Conservation (phyloP, 1,140 invertebrate species). For the Heliconius himera region DNA sequence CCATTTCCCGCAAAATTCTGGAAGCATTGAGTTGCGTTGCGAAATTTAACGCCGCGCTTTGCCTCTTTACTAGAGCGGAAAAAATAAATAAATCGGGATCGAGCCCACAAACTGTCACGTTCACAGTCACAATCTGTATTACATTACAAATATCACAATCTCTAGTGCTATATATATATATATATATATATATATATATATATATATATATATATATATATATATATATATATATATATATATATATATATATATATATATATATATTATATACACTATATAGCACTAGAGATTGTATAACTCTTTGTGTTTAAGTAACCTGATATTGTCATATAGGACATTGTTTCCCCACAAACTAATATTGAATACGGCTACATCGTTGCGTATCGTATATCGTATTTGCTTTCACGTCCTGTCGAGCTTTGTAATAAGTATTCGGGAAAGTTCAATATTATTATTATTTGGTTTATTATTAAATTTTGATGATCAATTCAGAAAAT, state of each 20-base stretch:
- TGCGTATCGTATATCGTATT: background rate
- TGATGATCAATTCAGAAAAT: too few species aligned
- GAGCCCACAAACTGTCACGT: too few species aligned
- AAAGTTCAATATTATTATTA: background rate
- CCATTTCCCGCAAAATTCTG: too few species aligned
- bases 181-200: background rate
- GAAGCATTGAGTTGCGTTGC: too few species aligned
- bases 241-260: background rate
- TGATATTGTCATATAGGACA: conserved; percentile 2
- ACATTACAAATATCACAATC: too few species aligned
- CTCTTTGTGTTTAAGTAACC: background rate
- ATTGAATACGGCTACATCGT: background rate
- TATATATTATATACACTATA: too few species aligned
- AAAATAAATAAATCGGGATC: too few species aligned
- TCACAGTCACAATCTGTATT: too few species aligned
- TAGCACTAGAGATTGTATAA: too few species aligned
- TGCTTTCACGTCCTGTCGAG: background rate
- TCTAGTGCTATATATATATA: background rate
- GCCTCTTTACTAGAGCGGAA: too few species aligned
- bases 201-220: background rate
- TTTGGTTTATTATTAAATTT: too few species aligned
- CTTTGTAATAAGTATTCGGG: background rate
- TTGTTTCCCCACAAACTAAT: background rate
- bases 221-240: background rate
- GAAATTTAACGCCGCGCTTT: too few species aligned